Conservation (phyloP, 2,113 vertebrate species). For the Cheilinus undulatus region DNA sequence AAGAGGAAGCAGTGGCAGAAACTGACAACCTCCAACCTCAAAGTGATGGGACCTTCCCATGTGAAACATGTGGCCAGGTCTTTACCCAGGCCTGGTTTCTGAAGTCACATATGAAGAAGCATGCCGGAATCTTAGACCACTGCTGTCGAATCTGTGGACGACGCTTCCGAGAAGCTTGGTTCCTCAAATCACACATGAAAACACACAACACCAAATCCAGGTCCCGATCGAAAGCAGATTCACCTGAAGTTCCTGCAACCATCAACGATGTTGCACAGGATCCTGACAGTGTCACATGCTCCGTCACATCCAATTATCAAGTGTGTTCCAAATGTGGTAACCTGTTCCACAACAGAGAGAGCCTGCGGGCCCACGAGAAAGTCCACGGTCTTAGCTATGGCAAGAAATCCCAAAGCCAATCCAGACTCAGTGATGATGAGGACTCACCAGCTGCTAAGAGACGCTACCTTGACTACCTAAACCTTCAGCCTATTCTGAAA, state of each 20-base stretch:
- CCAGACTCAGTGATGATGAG: slow-evolving; percentile 54
- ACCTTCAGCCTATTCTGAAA: slow-evolving; percentile 80
- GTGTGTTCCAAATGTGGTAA: slow-evolving; percentile 96
- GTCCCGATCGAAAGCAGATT: slow-evolving; percentile 84
- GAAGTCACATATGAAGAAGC: slow-evolving; percentile 97
- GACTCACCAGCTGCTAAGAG: slow-evolving; percentile 84
- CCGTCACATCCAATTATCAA: slow-evolving; percentile 87
- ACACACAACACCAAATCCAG: slow-evolving; percentile 88
- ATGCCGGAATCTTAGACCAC: slow-evolving; percentile 91
- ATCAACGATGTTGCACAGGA: slow-evolving; percentile 94
- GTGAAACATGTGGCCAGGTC: slow-evolving; percentile 92
- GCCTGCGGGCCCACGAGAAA: slow-evolving; percentile 89
- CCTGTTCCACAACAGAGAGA: slow-evolving; percentile 92
- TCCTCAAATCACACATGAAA: slow-evolving; percentile 98
- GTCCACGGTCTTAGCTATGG: slow-evolving; percentile 83
- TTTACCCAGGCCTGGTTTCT: slow-evolving; percentile 95
- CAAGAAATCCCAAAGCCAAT: slow-evolving; percentile 60
- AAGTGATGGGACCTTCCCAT: slow-evolving; percentile 88
- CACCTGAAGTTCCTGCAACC: slow-evolving; percentile 86
- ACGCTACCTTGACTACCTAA: slow-evolving; percentile 89
- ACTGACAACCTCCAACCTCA: slow-evolving; percentile 75
- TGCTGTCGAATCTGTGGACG: slow-evolving; percentile 94
- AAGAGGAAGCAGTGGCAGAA: slow-evolving; percentile 82
- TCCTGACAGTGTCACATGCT: slow-evolving; percentile 67
- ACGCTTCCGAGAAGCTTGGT: slow-evolving; percentile 96